These are phyloP conservation scores for Metopolophium dirhodum DNA, from an alignment of 1,140 invertebrate genomes.

Conservation along the genomic window DNA sequence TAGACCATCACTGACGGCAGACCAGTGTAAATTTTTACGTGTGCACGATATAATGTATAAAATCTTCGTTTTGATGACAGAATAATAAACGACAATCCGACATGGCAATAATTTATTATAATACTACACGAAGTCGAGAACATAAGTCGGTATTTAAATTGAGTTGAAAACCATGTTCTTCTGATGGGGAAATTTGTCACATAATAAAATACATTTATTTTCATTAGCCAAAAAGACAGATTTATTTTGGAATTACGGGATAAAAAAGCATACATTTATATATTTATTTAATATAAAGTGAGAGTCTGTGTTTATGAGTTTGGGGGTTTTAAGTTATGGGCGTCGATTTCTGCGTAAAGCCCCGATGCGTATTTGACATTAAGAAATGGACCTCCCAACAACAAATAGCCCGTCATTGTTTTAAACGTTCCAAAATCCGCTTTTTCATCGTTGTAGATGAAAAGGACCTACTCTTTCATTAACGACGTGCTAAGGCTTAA, in stretches of 20 bases:
- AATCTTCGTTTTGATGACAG: background rate
- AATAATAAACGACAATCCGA: background rate
- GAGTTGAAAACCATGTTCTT: background rate
- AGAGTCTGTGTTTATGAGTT: constrained; percentile 37
- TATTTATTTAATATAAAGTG: constrained; percentile 43
- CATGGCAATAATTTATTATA: background rate
- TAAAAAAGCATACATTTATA: constrained; percentile 32
- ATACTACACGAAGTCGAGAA: background rate
- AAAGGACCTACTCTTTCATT: constrained; percentile 52
- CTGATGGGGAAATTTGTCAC: constrained; percentile 28
- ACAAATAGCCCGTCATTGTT: constrained; percentile 53
- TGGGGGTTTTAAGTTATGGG: constrained; percentile 50
- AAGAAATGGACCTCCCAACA: constrained; percentile 53
- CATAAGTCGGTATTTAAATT: constrained; percentile 7
- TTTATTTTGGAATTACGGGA: constrained; percentile 33
- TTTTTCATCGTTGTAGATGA: constrained; percentile 53
- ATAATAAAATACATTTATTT: constrained; percentile 26
- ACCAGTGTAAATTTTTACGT: background rate
- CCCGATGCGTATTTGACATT: constrained; percentile 55
- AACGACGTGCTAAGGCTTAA: constrained; percentile 51
- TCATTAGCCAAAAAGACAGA: constrained; percentile 26
- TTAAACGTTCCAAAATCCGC: constrained; percentile 55
- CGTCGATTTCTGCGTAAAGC: constrained; percentile 53
- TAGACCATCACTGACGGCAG: background rate
- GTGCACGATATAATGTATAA: background rate